These are phyloP conservation scores for Scomber scombrus DNA, from an alignment of 2,113 vertebrate species.

Conservation along the genomic window DNA sequence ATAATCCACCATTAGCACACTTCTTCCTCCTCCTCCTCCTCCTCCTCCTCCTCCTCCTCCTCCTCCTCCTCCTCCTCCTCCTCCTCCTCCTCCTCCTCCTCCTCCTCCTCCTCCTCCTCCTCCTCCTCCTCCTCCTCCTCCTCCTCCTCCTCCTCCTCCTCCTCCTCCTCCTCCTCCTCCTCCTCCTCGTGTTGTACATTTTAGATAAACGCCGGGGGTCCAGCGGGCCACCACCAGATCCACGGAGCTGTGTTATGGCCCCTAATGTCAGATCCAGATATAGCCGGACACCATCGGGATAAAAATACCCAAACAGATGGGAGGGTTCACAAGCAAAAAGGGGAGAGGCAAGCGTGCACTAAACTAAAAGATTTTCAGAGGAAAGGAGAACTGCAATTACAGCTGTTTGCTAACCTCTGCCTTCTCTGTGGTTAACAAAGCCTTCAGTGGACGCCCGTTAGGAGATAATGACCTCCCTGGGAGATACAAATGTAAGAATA, in stretches of 20 bases:
- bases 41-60: slow-evolving; percentile 6
- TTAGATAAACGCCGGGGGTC: slow-evolving; percentile 43
- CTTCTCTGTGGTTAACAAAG: slow-evolving; percentile 71
- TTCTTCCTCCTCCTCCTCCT: slow-evolving; percentile 15
- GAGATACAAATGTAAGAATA: slow-evolving; percentile 69
- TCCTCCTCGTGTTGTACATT: slow-evolving; percentile 34
- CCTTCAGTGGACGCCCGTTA: slow-evolving; percentile 62
- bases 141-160: slow-evolving; percentile 6
- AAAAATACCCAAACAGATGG: slow-evolving; percentile 83
- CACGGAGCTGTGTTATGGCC: slow-evolving; percentile 44
- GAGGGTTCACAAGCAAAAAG: slow-evolving; percentile 67
- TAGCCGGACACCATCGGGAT: slow-evolving; percentile 77
- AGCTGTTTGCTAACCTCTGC: slow-evolving; percentile 73
- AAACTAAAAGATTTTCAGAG: slow-evolving; percentile 70
- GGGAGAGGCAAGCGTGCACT: slow-evolving; percentile 56
- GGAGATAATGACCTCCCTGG: slow-evolving; percentile 71
- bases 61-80: not conserved
- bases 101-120: slow-evolving; percentile 5
- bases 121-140: slow-evolving; percentile 7
- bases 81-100: slow-evolving; percentile 5
- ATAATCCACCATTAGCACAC: slow-evolving; percentile 39
- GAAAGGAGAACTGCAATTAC: slow-evolving; percentile 76
- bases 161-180: not conserved
- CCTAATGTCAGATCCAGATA: slow-evolving; percentile 77
- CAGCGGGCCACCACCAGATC: slow-evolving; percentile 46